These are phyloP conservation scores for Chaetogeoica ovagalla DNA, from an alignment of 2,888 invertebrate genomes.

Conservation along the genomic window DNA sequence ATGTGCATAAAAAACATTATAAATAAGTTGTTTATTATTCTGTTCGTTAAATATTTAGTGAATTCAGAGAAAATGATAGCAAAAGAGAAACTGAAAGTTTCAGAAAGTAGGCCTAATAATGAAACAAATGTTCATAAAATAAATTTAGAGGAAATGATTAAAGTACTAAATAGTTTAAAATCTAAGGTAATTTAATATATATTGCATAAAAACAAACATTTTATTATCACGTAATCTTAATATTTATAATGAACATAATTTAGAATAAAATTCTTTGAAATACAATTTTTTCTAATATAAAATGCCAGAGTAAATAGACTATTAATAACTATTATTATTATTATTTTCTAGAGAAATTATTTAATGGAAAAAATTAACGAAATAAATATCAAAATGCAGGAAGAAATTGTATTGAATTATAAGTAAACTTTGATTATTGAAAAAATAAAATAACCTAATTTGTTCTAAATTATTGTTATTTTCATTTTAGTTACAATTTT, in stretches of 20 bases:
- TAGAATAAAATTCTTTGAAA: too few species aligned
- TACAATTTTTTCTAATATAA: background rate
- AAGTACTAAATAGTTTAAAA: constrained; percentile 9
- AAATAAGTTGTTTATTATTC: too few species aligned
- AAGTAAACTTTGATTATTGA: constrained; percentile 3
- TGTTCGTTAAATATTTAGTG: background rate
- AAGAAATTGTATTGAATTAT: background rate
- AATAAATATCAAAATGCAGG: background rate
- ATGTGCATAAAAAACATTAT: too few species aligned
- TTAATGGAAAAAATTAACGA: background rate
- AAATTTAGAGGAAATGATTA: constrained; percentile 39
- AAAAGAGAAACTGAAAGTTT: constrained; percentile 5
- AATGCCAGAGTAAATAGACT: background rate
- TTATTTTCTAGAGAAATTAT: constrained; percentile 7
- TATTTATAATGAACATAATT: too few species aligned
- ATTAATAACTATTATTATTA: background rate
- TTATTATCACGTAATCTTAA: background rate
- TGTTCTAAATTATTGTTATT: background rate
- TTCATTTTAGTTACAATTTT: constrained; percentile 13
- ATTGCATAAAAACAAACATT: background rate
- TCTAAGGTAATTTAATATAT: constrained; percentile 24
- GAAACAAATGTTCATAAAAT: constrained; percentile 7
- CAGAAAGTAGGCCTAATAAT: constrained; percentile 6
- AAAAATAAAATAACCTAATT: background rate
- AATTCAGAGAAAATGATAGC: constrained; percentile 1